Evolutionary conservation across 2,113 vertebrate genomes (phyloP), one percentile per base, ranked within the genome.

Genomic region (Oenanthe melanoleuca): DNA sequence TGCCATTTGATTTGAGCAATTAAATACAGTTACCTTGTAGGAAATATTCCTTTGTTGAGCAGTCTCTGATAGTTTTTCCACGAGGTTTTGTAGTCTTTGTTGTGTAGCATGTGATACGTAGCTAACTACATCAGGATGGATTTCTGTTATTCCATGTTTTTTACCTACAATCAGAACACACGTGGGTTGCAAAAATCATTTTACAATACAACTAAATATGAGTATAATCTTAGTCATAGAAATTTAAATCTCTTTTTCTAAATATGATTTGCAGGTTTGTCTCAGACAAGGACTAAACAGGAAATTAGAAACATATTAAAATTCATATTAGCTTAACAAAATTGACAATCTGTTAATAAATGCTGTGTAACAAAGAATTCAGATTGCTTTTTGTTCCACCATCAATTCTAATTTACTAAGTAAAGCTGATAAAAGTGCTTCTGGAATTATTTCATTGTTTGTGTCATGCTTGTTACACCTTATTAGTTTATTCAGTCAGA

Each of bases 41-140:
- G 97, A 98, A 73, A 97, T 96, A 96, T 99, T 99, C 98, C 97
- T 99, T 79, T 99, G 99, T 97, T 99, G 99, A 72, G 99, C 99
- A 11, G 98, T 98, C 81, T 99, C 98, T 0, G 99, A 98, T 93
- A 99, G 98, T 49, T 99, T 99, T 90, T 99, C 99, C 83, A 99
- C 97, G 14, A 99, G 97, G 96, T 98, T 98, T 96, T 98, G 98
- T 85, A 99, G 97, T 81, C 99, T 97, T 72, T 99, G 98, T 88
- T 99, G 98, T 8, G 99, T 98, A 50, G 98, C 99, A 4, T 99
- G 98, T 8, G 99, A 99, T 71, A 99, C 98, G 0, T 98, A 99
- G 86, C 98, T 98, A 94, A 99, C 98, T 74, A 99, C 98, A 23
- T 99, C 99, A 2, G 98, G 98, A 64, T 99, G 98, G 60, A 99